Conservation (phyloP, 2,113 vertebrate species). For the Prionailurus viverrinus region DNA sequence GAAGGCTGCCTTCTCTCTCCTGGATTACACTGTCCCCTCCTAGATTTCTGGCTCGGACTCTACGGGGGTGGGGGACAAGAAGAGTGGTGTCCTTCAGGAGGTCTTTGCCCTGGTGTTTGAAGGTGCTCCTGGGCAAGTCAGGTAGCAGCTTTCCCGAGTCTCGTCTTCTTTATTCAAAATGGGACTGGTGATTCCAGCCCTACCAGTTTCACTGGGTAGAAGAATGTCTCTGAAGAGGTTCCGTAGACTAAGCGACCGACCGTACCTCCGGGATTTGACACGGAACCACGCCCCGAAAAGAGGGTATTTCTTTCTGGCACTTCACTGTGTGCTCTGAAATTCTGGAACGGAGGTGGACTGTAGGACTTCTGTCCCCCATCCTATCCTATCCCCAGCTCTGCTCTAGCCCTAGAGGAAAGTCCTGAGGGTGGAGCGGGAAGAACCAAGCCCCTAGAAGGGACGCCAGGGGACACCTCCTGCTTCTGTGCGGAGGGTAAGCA, state of each 20-base stretch:
- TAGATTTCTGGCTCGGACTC: background rate
- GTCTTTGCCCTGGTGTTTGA: background rate
- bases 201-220: background rate
- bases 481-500: background rate
- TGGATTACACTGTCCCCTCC: no score
- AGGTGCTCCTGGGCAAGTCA: no score
- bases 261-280: background rate
- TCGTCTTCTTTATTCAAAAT: background rate
- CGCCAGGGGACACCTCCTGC: background rate
- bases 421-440: background rate
- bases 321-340: background rate
- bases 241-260: rapidly evolving
- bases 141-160: background rate
- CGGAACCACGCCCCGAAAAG: background rate
- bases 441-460: background rate
- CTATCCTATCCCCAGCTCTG: background rate
- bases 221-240: background rate
- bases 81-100: background rate
- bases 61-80: rapidly evolving
- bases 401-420: background rate
- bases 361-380: background rate
- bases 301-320: background rate
- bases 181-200: background rate
- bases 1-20: background rate
- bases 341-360: background rate